Evolutionary conservation across 1,140 invertebrate species (phyloP).

Genomic region (Ruditapes philippinarum): DNA sequence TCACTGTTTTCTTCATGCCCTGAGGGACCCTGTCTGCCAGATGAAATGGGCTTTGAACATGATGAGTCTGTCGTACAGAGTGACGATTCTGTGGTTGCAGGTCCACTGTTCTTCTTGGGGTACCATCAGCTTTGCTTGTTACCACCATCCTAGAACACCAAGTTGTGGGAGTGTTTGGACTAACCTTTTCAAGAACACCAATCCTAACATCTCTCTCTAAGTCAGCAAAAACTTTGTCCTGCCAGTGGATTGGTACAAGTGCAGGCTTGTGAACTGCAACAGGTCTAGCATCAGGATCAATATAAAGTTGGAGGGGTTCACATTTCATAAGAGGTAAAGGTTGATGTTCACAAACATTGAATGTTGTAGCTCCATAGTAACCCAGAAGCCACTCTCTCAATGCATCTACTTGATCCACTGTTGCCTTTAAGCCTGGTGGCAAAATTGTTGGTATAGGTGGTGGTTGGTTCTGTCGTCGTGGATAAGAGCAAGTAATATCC

Average conservation of each 20-base stretch:
- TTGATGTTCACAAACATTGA: too few relatives aligned
- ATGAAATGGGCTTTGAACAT: conserved; percentile 51
- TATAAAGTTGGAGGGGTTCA: conserved; percentile 54
- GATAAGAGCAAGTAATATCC: too few relatives aligned
- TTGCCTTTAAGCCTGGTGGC: too few relatives aligned
- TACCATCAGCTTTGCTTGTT: conserved; percentile 43
- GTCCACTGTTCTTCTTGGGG: conserved; percentile 32
- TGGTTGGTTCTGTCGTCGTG: too few relatives aligned
- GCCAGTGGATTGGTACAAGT: conserved; percentile 63
- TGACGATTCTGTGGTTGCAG: conserved; percentile 48
- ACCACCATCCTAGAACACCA: conserved; percentile 64
- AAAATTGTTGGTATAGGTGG: too few relatives aligned
- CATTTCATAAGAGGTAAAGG: too few relatives aligned
- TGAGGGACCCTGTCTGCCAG: conserved; percentile 39
- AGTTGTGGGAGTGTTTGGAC: background rate
- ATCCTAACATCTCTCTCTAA: background rate
- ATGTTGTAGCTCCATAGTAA: too few relatives aligned
- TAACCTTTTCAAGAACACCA: background rate
- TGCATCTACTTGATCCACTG: too few relatives aligned
- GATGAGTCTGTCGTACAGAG: conserved; percentile 49
- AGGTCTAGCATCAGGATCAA: conserved; percentile 62
- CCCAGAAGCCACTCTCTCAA: too few relatives aligned
- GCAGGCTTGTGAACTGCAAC: conserved; percentile 65
- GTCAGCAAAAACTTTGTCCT: conserved; percentile 60
- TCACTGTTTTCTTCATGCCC: conserved; percentile 56